These are phyloP conservation scores for Casuarius casuarius DNA, from an alignment of 2,113 vertebrate genomes.

Conservation along the genomic window DNA sequence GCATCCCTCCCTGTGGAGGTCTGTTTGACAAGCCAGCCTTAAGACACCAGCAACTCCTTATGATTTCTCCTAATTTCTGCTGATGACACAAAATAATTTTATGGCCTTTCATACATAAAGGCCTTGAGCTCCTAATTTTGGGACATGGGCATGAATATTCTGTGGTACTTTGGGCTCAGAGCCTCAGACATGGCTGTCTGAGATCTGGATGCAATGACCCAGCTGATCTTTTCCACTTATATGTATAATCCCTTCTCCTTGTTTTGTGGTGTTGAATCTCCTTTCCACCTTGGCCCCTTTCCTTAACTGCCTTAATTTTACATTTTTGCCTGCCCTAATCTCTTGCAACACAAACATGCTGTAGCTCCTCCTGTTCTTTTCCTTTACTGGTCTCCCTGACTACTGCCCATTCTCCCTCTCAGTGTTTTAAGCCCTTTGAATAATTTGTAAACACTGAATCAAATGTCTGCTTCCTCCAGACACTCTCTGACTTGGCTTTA, in stretches of 20 bases:
- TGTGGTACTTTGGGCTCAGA: background rate
- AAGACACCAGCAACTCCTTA: too few species aligned
- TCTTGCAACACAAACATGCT: background rate
- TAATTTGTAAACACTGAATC: background rate
- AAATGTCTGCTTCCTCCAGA: background rate
- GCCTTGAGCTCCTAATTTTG: fast-evolving
- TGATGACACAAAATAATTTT: too few species aligned
- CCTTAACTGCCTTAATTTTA: background rate
- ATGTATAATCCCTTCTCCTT: background rate
- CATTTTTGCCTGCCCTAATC: fast-evolving
- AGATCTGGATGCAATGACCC: fast-evolving
- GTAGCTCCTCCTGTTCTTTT: background rate
- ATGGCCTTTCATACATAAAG: fast-evolving
- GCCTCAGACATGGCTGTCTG: fast-evolving
- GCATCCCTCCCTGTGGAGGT: fast-evolving
- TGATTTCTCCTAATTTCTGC: too few species aligned
- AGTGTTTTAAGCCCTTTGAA: background rate
- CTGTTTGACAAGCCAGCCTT: background rate
- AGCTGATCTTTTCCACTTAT: background rate
- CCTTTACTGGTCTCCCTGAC: background rate
- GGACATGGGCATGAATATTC: fast-evolving
- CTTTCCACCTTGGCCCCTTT: background rate
- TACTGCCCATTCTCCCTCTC: background rate
- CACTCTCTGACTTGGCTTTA: background rate
- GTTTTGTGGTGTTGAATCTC: background rate